Percentiles rank a stretch among this genome's conserved stretches.
Conservation (phyloP, 1,140 invertebrate genomes). For the Xylocopa sonorina region DNA sequence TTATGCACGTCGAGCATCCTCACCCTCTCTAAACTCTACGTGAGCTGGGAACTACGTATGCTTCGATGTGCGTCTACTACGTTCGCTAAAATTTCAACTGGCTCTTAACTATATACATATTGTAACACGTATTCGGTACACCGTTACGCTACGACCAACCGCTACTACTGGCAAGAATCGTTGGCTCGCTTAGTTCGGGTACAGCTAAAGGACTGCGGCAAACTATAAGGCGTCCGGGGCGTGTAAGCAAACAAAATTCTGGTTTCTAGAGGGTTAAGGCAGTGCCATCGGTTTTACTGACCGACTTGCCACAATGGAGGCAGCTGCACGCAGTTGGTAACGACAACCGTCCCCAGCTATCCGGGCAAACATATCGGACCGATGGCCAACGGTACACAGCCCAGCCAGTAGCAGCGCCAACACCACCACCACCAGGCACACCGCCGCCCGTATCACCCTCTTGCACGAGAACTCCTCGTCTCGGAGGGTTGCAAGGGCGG, state of each 20-base stretch:
- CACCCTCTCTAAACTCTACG: too few species aligned
- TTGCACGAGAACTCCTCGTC: slow-evolving; percentile 62
- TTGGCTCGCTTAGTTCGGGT: too few species aligned
- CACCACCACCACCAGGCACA: slow-evolving; percentile 31
- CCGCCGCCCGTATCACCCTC: slow-evolving; percentile 44
- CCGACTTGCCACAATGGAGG: slow-evolving; percentile 86
- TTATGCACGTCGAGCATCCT: too few species aligned
- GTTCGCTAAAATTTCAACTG: too few species aligned
- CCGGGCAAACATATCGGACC: slow-evolving; percentile 69
- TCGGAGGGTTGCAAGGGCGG: slow-evolving; percentile 66
- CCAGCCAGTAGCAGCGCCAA: slow-evolving; percentile 14
- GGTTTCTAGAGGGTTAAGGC: slow-evolving; percentile 83
- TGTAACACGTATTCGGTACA: too few species aligned
- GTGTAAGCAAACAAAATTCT: slow-evolving; percentile 83
- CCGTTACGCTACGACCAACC: too few species aligned
- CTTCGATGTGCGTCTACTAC: too few species aligned
- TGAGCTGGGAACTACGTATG: too few species aligned
- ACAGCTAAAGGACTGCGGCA: too few species aligned
- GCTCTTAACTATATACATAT: too few species aligned
- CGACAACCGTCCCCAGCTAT: slow-evolving; percentile 65
- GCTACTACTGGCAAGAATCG: too few species aligned
- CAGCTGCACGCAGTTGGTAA: slow-evolving; percentile 80
- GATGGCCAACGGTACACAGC: slow-evolving; percentile 36
- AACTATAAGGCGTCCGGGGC: background rate
- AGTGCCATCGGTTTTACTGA: slow-evolving; percentile 88